Evolutionary conservation across 2,888 invertebrate species (phyloP).

Genomic region (Hyposoter didymator): DNA sequence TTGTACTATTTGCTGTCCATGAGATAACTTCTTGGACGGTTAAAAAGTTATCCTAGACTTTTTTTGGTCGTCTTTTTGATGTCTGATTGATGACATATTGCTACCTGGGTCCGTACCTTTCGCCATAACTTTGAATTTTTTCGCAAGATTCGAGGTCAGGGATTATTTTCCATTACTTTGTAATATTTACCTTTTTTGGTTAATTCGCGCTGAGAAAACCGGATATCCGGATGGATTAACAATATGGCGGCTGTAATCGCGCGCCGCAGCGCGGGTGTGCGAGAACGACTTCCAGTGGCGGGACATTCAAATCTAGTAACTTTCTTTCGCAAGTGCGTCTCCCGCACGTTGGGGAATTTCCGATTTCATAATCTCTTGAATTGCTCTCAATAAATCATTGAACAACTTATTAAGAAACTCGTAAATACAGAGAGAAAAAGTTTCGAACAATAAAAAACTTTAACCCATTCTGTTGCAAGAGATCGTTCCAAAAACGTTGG

Average conservation of each 20-base stretch:
- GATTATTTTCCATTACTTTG: too few relatives aligned
- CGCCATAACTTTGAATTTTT: too few relatives aligned
- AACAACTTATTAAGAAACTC: background rate
- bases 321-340: background rate
- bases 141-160: too few relatives aligned
- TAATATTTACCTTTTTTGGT: too few relatives aligned
- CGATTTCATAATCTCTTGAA: background rate
- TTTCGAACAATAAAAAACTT: background rate
- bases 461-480: too few relatives aligned
- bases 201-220: background rate
- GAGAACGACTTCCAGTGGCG: background rate
- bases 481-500: background rate
- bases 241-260: background rate
- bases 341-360: background rate
- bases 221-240: background rate
- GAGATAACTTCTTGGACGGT: too few relatives aligned
- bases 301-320: conserved; percentile 2
- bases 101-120: too few relatives aligned
- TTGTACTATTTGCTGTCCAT: too few relatives aligned
- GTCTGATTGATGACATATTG: too few relatives aligned
- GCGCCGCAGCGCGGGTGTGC: too few relatives aligned
- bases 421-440: background rate
- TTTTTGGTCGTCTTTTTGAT: too few relatives aligned
- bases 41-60: too few relatives aligned
- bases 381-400: background rate